Evolutionary conservation across 2,113 vertebrate genomes (phyloP), one percentile per base, ranked within the genome.

Genomic region (Polypterus senegalus): DNA sequence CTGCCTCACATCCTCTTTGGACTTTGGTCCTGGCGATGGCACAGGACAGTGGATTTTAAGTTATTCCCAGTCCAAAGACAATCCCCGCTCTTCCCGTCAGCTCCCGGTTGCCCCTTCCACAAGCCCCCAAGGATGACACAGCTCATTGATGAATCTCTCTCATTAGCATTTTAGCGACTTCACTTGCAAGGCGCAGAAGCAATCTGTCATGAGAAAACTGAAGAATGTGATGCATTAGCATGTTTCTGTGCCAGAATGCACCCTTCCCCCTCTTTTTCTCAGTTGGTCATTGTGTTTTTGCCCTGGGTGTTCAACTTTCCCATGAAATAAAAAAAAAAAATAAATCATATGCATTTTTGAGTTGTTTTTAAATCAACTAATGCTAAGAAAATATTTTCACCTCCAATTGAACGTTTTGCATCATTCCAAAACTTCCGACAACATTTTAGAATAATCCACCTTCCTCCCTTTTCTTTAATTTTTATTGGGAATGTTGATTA

Each of bases 111-210:
- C 77, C 76, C 79, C 80, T 75, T 77, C 78, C 66, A 65, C 81
- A 83, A 86, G 81, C 82, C 84, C 82, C 86, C 73, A 76, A 49
- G 80, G 88, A 90, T 87, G 90, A 92, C 89, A 90, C 88, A 68
- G 84, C 78, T 84, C 89, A 91, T 81, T 91, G 90, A 90, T 90
- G 86, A 86, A 78, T 86, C 84, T 76, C 77, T 69, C 88, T 92
- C 91, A 93, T 93, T 94, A 92, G 82, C 86, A 91, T 89, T 83
- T 83, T 83, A 82, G 86, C 84, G 81, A 81, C 83, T 83, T 81
- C 82, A 81, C 85, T 83, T 80, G 74, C 85, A 80, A 75, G 80
- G 83, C 85, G 85, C 83, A 79, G 86, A 89, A 77, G 83, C 84
- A 68, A 86, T 86, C 87, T 73, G 72, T 88, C 87, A 86, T 88